Evolutionary conservation across 2,888 invertebrate genomes (phyloP), one percentile per base, ranked within the genome.

Genomic region (Pollenia angustigena): DNA sequence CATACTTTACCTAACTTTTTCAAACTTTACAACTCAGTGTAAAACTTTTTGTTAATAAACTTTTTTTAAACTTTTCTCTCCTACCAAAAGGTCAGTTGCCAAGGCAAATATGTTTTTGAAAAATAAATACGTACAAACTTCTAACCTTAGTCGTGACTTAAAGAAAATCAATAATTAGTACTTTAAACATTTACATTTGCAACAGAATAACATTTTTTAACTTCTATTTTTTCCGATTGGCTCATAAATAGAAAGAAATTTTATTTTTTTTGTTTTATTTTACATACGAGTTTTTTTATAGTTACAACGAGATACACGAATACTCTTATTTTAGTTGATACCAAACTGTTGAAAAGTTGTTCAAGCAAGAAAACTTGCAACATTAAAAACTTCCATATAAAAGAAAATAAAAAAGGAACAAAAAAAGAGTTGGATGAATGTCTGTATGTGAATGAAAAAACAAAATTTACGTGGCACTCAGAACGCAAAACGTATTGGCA

Each of bases 301-400:
- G 6, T 6, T 32, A 6, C 32, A 32, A 32, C 32, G 32, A 32
- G 32, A 32, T 32, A 32, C 32, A 32, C 32, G 6, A 46, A 46
- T 10, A 46, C 12, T 11, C 46, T 11, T 11, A 46, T 56, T 71
- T 54, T 18, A 14, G 54, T 12, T 12, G 54, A 16, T 64, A 18
- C 62, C n/a, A 4, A 62, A 32, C 16, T n/a, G 16, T 18, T 18
- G 44, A 71, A 52, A 71, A 56, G 12, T 71, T 56, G 44, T 9
- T 71, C 56, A 56, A 56, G 71, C 54, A 71, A 56, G 44, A 71
- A 56, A 71, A 56, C 56, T 56, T 71, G 54, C 44, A 71, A 71
- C 56, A 54, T 71, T 56, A 56, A 56, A 54, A 71, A 71, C 42
- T 56, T 56, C 4, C 32, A 4, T 32, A 32, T 4, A 2, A 54